A percentile compares a stretch with the other conserved stretches of the same genome.
Evolutionary conservation across 2,113 vertebrate species (phyloP).

Genomic region (Sinocyclocheilus maitianheensis): DNA sequence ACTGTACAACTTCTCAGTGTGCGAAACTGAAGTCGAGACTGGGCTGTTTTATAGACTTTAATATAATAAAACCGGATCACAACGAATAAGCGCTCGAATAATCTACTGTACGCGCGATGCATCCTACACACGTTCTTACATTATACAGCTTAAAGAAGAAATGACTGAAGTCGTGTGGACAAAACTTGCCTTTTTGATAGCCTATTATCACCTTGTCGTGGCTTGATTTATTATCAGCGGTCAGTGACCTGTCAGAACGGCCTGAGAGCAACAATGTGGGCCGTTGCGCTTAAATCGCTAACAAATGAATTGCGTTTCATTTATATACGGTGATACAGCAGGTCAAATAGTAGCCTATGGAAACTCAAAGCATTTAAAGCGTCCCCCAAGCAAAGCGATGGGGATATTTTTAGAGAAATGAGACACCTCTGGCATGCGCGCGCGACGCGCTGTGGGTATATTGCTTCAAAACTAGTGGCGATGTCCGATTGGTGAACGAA

Average conservation of each 20-base stretch:
- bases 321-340: not conserved
- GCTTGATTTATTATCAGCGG: not conserved
- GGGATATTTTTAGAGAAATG: slow-evolving; percentile 63
- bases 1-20: not conserved
- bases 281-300: not conserved
- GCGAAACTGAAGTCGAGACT: not conserved
- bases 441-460: slow-evolving; percentile 1
- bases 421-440: slow-evolving; percentile 57
- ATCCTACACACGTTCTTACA: not conserved
- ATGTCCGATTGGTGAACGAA: not conserved
- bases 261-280: not conserved
- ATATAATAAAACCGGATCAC: not conserved
- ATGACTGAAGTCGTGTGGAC: not conserved
- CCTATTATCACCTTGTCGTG: not conserved
- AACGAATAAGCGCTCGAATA: not conserved
- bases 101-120: not conserved
- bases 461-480: slow-evolving; percentile 15
- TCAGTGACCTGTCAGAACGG: not conserved
- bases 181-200: not conserved
- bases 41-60: not conserved
- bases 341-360: not conserved
- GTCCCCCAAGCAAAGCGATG: slow-evolving; percentile 47
- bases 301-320: not conserved
- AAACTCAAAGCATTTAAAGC: slow-evolving; percentile 50
- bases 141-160: not conserved